Conservation (phyloP, 2,888 invertebrate species). For the Nemapogon koenigi region DNA sequence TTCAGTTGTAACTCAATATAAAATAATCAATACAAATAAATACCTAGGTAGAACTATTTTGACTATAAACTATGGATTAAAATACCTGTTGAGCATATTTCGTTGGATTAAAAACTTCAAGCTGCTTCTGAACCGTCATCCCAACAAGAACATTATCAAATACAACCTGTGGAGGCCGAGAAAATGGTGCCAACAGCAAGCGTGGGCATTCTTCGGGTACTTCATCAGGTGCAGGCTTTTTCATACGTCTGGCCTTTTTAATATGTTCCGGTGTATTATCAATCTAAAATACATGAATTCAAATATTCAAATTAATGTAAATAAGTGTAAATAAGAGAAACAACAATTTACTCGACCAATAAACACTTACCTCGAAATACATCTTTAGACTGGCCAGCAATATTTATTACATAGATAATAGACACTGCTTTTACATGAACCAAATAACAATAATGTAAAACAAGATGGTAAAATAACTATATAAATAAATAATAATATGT, state of each 20-base stretch:
- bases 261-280: conserved; percentile 57
- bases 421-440: no score
- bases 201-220: conserved; percentile 51
- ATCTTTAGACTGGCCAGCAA: conserved; percentile 18
- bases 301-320: neutral
- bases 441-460: no score
- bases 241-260: conserved; percentile 32
- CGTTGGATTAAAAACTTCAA: conserved; percentile 67
- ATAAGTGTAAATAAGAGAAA: conserved; percentile 2
- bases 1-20: no score
- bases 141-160: conserved; percentile 71
- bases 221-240: conserved; percentile 29
- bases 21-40: no score
- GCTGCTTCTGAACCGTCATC: conserved; percentile 51
- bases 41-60: no score
- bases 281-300: conserved; percentile 31
- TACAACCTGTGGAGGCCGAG: conserved; percentile 69
- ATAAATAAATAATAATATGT: no score
- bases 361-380: conserved; percentile 37
- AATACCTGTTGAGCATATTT: conserved; percentile 20
- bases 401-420: no score
- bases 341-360: conserved; percentile 1
- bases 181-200: conserved; percentile 70
- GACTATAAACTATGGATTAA: neutral
- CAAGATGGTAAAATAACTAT: no score